Conservation (phyloP, 92 coral and sea anemone genomes). For the Chrysogorgia sp. region DNA sequence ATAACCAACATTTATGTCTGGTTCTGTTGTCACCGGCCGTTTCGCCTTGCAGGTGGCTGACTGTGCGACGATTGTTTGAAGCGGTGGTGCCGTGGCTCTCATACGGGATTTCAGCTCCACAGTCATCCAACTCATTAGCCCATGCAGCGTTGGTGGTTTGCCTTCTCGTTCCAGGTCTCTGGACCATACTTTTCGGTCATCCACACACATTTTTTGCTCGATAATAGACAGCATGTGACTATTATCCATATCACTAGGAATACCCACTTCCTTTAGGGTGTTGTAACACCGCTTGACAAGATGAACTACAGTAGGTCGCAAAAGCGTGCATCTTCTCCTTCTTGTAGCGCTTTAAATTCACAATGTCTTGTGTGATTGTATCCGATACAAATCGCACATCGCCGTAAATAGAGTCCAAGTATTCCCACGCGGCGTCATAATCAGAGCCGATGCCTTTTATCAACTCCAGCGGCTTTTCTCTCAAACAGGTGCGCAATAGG, state of each 20-base stretch:
- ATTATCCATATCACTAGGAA: slow-evolving; percentile 54
- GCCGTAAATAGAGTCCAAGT: slow-evolving; percentile 51
- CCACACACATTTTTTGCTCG: slow-evolving; percentile 59
- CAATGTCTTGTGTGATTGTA: slow-evolving; percentile 45
- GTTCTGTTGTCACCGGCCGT: not conserved
- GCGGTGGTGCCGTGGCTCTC: slow-evolving; percentile 28
- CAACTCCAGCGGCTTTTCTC: slow-evolving; percentile 53
- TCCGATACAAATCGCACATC: too few relatives aligned
- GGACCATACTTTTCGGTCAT: slow-evolving; percentile 59
- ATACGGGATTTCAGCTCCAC: slow-evolving; percentile 40
- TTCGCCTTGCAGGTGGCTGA: not conserved
- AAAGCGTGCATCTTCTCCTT: slow-evolving; percentile 53
- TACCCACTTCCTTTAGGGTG: slow-evolving; percentile 51
- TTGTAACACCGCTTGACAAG: slow-evolving; percentile 45
- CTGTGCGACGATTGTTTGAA: slow-evolving; percentile 22
- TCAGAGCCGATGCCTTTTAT: slow-evolving; percentile 61
- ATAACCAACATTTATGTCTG: slow-evolving; percentile 72
- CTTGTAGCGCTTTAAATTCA: slow-evolving; percentile 32
- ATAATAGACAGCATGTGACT: slow-evolving; percentile 55
- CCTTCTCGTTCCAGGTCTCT: slow-evolving; percentile 50
- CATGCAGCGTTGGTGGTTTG: slow-evolving; percentile 52
- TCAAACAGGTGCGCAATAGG: slow-evolving; percentile 47
- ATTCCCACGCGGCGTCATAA: slow-evolving; percentile 57
- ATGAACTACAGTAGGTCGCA: slow-evolving; percentile 56
- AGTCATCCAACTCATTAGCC: slow-evolving; percentile 57